Conservation (phyloP, 1,140 invertebrate genomes). For the Drosophila truncata region DNA sequence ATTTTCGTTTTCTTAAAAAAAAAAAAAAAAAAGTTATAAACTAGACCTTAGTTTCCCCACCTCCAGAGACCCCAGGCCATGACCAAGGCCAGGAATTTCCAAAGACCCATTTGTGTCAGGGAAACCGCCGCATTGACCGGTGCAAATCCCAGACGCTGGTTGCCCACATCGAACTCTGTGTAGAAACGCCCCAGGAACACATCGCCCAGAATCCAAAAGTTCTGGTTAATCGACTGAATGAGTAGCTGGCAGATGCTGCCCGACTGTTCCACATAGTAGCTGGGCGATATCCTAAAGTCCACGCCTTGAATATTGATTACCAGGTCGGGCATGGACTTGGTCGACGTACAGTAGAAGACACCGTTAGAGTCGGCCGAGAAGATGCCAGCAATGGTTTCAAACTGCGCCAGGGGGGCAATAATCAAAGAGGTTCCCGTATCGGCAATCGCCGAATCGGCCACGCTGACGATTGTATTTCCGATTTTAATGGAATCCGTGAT, state of each 20-base stretch:
- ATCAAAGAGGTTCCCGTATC: constrained; percentile 92
- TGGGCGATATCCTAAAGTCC: constrained; percentile 47
- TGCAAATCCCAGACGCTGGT: constrained; percentile 89
- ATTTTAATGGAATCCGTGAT: constrained; percentile 92
- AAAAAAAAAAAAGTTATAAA: not conserved
- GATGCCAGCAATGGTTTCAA: constrained; percentile 1
- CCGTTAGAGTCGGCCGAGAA: constrained; percentile 28
- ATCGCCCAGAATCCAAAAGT: constrained; percentile 86
- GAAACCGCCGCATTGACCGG: constrained; percentile 41
- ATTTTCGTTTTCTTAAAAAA: not conserved
- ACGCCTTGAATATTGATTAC: constrained; percentile 50
- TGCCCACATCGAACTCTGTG: constrained; percentile 90
- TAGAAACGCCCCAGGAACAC: constrained; percentile 90
- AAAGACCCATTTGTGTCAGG: not conserved
- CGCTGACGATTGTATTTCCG: constrained; percentile 86
- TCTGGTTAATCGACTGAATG: constrained; percentile 40
- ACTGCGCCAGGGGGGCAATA: constrained; percentile 87
- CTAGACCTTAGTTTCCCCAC: not conserved
- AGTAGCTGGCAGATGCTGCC: constrained; percentile 41
- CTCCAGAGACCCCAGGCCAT: not conserved
- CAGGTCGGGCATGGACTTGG: constrained; percentile 39
- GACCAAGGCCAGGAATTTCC: not conserved
- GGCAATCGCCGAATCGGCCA: constrained; percentile 88
- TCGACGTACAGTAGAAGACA: constrained; percentile 37
- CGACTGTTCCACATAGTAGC: constrained; percentile 43